Conservation (phyloP, 2,797 vertebrate genomes). For the Tiaroga cobitis region DNA sequence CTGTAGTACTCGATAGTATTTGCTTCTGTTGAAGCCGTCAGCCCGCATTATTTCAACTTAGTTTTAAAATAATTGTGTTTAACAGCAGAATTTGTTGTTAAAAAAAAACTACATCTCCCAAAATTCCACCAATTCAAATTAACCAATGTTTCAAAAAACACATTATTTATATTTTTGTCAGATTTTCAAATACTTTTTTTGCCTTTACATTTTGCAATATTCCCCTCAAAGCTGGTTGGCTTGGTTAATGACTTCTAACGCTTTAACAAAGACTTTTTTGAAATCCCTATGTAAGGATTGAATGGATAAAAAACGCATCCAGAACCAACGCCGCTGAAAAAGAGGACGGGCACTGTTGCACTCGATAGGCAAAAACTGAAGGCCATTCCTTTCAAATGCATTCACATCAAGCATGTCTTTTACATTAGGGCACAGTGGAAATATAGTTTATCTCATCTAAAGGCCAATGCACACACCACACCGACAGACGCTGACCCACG, state of each 20-base stretch:
- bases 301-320: neutral
- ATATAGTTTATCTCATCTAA: conserved; percentile 13
- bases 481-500: neutral
- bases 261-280: neutral
- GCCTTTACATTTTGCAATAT: neutral
- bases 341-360: neutral
- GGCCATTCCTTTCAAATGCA: neutral
- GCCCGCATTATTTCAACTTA: neutral
- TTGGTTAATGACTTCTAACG: neutral
- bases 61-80: neutral
- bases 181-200: neutral
- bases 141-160: neutral
- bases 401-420: neutral
- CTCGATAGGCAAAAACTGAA: neutral
- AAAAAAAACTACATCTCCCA: neutral
- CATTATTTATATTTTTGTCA: neutral
- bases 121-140: neutral
- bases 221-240: neutral
- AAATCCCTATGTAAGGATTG: neutral
- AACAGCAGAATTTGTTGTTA: neutral
- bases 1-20: neutral
- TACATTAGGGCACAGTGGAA: neutral
- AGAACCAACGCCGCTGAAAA: neutral
- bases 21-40: neutral
- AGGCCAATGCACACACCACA: neutral